Conservation (phyloP, 2,797 vertebrate genomes). For the Pogoniulus pusillus region DNA sequence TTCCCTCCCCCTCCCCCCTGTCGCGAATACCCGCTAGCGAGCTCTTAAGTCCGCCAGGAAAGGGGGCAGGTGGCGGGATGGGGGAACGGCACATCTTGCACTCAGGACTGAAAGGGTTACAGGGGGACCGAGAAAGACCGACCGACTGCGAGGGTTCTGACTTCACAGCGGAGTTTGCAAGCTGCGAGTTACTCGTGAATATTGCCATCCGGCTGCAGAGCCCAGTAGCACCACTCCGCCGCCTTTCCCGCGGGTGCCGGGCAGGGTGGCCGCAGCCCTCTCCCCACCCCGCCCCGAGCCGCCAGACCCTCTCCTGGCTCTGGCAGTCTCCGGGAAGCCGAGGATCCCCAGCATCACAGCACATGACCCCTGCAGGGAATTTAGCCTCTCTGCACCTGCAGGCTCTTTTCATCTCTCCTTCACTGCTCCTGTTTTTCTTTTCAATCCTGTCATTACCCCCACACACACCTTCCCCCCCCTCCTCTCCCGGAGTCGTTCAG, state of each 20-base stretch:
- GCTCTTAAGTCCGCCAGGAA: background rate
- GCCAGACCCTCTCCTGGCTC: background rate
- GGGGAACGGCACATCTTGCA: background rate
- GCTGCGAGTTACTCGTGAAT: background rate
- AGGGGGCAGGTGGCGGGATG: background rate
- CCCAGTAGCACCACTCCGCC: background rate
- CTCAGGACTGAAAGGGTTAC: slow-evolving; percentile 48
- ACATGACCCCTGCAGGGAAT: slow-evolving; percentile 43
- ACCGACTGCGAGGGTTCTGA: background rate
- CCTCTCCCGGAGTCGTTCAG: too few species aligned
- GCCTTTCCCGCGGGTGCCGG: background rate
- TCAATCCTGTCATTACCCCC: background rate
- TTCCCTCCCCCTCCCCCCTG: too few species aligned
- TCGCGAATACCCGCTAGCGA: background rate
- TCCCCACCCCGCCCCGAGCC: background rate
- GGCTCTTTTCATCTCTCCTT: background rate
- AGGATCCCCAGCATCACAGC: background rate
- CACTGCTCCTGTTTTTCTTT: background rate
- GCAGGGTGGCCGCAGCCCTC: background rate
- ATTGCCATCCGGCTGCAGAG: background rate
- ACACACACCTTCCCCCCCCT: too few species aligned
- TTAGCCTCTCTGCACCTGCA: slow-evolving; percentile 14
- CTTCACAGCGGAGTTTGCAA: background rate
- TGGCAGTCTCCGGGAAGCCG: background rate
- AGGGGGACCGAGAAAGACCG: background rate